A percentile compares a stretch with the other conserved stretches of the same genome.
Evolutionary conservation across 2,113 vertebrate genomes (phyloP).

Genomic region (Lycaon pictus): DNA sequence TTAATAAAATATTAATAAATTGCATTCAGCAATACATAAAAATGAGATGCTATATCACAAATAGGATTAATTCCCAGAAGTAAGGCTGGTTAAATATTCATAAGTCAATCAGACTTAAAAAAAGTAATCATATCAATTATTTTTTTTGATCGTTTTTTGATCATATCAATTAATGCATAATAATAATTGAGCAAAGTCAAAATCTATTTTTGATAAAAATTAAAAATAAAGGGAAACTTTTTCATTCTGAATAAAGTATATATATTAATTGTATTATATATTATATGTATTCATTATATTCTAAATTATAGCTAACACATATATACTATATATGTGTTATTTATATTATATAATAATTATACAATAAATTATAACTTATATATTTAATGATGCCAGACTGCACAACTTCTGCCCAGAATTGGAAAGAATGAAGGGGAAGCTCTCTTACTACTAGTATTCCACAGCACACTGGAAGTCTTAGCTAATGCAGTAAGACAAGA

Average conservation of each 20-base stretch:
- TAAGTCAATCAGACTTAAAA: background rate
- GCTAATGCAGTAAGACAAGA: background rate
- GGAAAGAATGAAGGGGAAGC: background rate
- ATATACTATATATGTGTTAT: background rate
- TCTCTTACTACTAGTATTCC: background rate
- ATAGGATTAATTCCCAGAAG: background rate
- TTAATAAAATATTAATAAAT: background rate
- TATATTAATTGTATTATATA: background rate
- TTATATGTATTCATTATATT: background rate
- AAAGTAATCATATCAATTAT: background rate
- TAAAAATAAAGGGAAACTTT: background rate
- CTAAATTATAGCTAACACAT: background rate
- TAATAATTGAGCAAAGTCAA: background rate
- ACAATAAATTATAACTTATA: no score
- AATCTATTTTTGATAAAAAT: background rate
- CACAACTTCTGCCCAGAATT: background rate
- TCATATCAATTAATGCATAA: background rate
- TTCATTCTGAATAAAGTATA: background rate
- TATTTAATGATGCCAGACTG: background rate
- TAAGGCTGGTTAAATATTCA: background rate
- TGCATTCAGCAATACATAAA: background rate
- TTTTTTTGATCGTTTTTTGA: no score
- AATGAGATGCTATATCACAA: background rate
- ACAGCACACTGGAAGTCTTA: background rate
- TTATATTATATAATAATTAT: no score